These are phyloP conservation scores for Stramonita haemastoma DNA, from an alignment of 2,888 invertebrate species.

Conservation along the genomic window DNA sequence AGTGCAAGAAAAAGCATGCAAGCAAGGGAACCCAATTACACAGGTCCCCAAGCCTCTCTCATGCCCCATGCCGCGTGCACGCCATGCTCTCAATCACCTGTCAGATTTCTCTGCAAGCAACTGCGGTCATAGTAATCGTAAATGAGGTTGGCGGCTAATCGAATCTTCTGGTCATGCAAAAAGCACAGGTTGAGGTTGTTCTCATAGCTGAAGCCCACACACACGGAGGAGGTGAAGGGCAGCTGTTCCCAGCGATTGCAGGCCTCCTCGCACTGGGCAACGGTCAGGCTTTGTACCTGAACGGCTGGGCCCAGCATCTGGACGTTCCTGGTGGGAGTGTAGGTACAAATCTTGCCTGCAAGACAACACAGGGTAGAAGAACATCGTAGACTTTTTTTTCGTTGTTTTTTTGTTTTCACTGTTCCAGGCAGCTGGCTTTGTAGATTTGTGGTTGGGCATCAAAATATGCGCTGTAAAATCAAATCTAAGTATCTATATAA, in stretches of 20 bases:
- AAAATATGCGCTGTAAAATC: too few relatives aligned
- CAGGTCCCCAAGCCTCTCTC: neutral
- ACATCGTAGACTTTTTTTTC: neutral
- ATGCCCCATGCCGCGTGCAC: neutral
- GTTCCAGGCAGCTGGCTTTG: too few relatives aligned
- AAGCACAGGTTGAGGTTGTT: conserved; percentile 23
- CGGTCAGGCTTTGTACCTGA: neutral
- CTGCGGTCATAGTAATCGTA: conserved; percentile 42
- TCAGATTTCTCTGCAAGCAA: conserved; percentile 31
- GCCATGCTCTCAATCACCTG: conserved; percentile 33
- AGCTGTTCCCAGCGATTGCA: conserved; percentile 29
- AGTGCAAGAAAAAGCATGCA: too few relatives aligned
- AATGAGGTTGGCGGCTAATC: neutral
- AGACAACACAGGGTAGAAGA: neutral
- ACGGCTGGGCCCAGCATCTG: neutral
- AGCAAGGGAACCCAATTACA: neutral
- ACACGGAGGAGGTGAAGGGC: conserved; percentile 34
- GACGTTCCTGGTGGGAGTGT: neutral
- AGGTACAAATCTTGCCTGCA: neutral
- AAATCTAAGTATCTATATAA: too few relatives aligned
- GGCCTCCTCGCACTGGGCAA: conserved; percentile 22
- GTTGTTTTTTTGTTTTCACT: too few relatives aligned
- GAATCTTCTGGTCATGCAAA: conserved; percentile 21
- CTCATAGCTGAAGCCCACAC: conserved; percentile 46
- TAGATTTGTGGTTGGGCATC: too few relatives aligned